These are phyloP conservation scores for Urosaurus nigricauda DNA, from an alignment of 2,797 vertebrate species.

Conservation along the genomic window DNA sequence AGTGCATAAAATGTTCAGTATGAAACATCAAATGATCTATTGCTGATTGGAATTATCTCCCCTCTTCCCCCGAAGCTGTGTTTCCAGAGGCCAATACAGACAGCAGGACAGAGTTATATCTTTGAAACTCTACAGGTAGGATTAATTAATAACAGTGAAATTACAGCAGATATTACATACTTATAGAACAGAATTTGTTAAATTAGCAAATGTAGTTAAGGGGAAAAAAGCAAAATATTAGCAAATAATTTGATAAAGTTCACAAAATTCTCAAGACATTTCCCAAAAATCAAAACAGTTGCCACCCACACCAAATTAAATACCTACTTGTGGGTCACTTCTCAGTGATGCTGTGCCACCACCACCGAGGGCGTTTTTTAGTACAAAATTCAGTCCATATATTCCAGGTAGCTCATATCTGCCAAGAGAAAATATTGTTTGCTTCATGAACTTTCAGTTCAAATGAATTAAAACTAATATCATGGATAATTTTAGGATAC, in stretches of 20 bases:
- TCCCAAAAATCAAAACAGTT: neutral
- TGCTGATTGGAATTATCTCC: neutral
- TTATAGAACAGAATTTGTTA: neutral
- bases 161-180: neutral
- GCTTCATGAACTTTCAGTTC: neutral
- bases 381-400: constrained; percentile 87
- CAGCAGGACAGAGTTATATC: too few relatives aligned
- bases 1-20: neutral
- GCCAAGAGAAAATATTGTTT: constrained; percentile 54
- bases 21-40: neutral
- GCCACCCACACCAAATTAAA: constrained; percentile 22
- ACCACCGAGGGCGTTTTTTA: constrained; percentile 87
- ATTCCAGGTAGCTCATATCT: constrained; percentile 89
- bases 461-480: neutral
- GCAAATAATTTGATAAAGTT: neutral
- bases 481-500: fast-evolving
- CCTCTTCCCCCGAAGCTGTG: neutral
- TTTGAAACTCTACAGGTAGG: neutral
- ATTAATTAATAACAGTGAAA: neutral
- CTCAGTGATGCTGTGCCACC: constrained; percentile 88
- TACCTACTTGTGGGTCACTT: constrained; percentile 89
- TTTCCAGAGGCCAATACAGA: neutral
- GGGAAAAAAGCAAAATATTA: neutral
- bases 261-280: neutral
- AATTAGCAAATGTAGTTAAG: neutral